Conservation (phyloP, 2,113 vertebrate species). For the Leiothrix lutea region DNA sequence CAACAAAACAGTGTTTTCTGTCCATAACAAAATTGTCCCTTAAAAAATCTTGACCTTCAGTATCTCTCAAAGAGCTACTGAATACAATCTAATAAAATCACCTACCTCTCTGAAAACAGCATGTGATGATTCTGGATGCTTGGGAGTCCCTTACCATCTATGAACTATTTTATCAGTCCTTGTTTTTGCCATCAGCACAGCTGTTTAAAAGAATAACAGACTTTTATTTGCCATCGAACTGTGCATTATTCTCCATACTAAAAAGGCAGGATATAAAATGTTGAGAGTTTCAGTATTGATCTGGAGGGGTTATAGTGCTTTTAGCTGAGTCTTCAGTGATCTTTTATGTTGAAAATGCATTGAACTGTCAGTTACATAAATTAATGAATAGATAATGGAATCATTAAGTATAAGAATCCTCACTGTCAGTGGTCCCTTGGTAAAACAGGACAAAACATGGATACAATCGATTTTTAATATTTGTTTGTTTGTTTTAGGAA, state of each 20-base stretch:
- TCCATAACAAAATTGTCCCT: not conserved
- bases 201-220: not conserved
- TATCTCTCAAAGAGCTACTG: not conserved
- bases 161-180: not conserved
- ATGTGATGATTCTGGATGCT: not conserved
- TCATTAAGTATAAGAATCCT: not conserved
- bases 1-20: not conserved
- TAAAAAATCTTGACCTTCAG: not conserved
- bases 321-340: not conserved
- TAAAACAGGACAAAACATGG: not conserved
- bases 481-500: not conserved
- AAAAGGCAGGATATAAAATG: slow-evolving; percentile 22
- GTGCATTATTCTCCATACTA: not conserved
- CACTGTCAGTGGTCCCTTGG: not conserved
- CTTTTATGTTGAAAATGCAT: slow-evolving; percentile 7
- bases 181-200: not conserved
- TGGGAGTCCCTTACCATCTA: not conserved
- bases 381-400: not conserved
- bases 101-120: not conserved
- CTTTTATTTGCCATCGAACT: not conserved
- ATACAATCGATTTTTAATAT: not conserved
- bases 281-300: slow-evolving; percentile 35
- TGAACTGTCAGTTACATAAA: not conserved
- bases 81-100: not conserved
- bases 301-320: not conserved